A percentile compares a stretch with the other conserved stretches of the same genome.
Evolutionary conservation across 2,797 vertebrate genomes (phyloP).

Genomic region (Pogoniulus pusillus): DNA sequence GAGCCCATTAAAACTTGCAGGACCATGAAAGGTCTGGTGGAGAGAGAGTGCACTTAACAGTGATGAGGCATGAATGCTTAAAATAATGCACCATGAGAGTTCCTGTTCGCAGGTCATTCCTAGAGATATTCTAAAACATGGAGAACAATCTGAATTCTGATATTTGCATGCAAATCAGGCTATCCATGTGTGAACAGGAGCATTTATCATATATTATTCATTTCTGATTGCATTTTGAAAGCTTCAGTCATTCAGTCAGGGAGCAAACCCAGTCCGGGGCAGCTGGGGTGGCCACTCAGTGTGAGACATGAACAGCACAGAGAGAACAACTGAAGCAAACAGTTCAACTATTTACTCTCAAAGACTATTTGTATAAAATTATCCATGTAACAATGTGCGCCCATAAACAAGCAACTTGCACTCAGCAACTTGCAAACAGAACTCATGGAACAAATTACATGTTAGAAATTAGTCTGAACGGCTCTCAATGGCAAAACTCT

Average conservation of each 20-base stretch:
- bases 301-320: background rate
- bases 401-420: background rate
- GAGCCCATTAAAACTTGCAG: slow-evolving; percentile 13
- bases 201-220: slow-evolving; percentile 58
- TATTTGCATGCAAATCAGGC: slow-evolving; percentile 36
- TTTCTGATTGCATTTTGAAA: slow-evolving; percentile 44
- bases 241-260: background rate
- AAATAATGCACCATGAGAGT: background rate
- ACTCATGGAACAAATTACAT: background rate
- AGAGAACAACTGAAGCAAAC: background rate
- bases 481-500: background rate
- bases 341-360: background rate
- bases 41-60: background rate
- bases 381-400: background rate
- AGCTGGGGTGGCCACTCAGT: slow-evolving; percentile 2
- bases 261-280: slow-evolving; percentile 10
- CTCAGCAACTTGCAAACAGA: background rate
- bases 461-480: background rate
- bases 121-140: background rate
- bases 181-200: slow-evolving; percentile 10
- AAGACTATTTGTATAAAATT: background rate
- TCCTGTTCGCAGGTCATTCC: background rate
- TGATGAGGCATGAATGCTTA: slow-evolving; percentile 5
- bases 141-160: slow-evolving; percentile 13
- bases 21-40: background rate